Evolutionary conservation across 2,113 vertebrate genomes (phyloP), one percentile per base, ranked within the genome.

Genomic region (Herpailurus yagouaroundi): DNA sequence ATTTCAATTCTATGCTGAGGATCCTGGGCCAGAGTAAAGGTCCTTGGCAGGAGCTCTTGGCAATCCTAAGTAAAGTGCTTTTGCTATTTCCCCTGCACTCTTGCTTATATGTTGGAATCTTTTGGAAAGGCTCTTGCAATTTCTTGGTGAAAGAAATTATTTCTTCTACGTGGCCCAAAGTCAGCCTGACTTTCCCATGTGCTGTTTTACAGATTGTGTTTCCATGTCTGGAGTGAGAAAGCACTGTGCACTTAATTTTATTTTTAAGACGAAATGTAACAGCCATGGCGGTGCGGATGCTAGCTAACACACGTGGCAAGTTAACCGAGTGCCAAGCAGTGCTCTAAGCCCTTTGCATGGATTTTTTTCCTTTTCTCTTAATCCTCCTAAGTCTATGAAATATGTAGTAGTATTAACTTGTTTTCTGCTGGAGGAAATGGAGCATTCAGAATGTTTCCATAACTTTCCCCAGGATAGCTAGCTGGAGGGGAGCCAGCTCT

Each of bases 261-360:
- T 88, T 74, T 85, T 87, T 69, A 82, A 88, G 84, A 63, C 48
- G 29, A 23, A 48, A 50, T 25, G 0, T 13, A 64, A 25, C 9
- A 25, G 16, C 13, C 15, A 3, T 9, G 7, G 27, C 41, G 23
- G 12, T 81, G n/a, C 15, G 7, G n/a, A 55, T 25, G 29, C 45
- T 69, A 36, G 45, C 7, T 45, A 23, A 33, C 1, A 2, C 0
- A 4, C 1, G 21, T 4, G 12, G 23, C 23, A 2, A 45, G 76
- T 48, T 31, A 90, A 8, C 48, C 15, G 27, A 19, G 48, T 45
- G n/a, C 36, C 6, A 41, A 33, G 18, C 10, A 16, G 29, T 31
- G 5, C 52, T 66, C 16, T 29, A 18, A 83, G 13, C 3, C 4
- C 29, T 25, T 81, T 10, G 5, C 7, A 13, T 64, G 25, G 48